These are phyloP conservation scores for Dasyurus viverrinus DNA, from an alignment of 2,113 vertebrate genomes.

Conservation along the genomic window DNA sequence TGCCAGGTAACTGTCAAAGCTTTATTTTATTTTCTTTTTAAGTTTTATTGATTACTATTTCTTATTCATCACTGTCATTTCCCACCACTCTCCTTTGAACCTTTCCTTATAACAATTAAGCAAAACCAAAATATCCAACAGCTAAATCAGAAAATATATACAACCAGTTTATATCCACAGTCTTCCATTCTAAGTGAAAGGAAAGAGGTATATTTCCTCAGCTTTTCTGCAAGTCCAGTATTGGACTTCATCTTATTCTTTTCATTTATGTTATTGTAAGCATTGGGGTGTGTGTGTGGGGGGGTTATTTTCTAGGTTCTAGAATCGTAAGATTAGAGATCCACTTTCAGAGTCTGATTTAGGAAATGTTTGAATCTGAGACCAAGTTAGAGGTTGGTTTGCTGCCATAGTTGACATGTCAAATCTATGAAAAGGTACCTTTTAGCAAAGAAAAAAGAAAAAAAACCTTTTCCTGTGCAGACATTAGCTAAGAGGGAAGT, in stretches of 20 bases:
- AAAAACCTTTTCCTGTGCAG: neutral
- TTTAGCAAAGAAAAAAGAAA: neutral
- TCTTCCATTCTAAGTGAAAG: neutral
- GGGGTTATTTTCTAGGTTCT: neutral
- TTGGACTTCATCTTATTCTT: neutral
- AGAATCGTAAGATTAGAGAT: neutral
- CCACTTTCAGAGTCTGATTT: neutral
- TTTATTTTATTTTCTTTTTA: slow-evolving; percentile 5
- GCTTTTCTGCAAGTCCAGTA: neutral
- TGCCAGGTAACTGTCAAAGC: slow-evolving; percentile 55
- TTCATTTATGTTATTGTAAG: neutral
- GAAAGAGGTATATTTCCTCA: neutral
- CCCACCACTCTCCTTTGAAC: neutral
- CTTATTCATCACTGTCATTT: neutral
- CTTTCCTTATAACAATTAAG: neutral
- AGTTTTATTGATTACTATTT: neutral
- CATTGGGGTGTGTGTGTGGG: neutral
- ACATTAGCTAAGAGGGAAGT: rapidly evolving
- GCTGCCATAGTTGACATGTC: neutral
- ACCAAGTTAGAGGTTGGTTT: neutral
- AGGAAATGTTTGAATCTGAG: slow-evolving; percentile 43
- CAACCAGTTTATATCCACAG: neutral
- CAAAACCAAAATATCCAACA: neutral
- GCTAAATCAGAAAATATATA: neutral
- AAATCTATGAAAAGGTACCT: neutral